Percentiles rank a stretch among this genome's conserved stretches.
phyloP scores from a whole-genome alignment of 35 echinoderm and acorn worm species.

The Amphiura filiformis region DNA sequence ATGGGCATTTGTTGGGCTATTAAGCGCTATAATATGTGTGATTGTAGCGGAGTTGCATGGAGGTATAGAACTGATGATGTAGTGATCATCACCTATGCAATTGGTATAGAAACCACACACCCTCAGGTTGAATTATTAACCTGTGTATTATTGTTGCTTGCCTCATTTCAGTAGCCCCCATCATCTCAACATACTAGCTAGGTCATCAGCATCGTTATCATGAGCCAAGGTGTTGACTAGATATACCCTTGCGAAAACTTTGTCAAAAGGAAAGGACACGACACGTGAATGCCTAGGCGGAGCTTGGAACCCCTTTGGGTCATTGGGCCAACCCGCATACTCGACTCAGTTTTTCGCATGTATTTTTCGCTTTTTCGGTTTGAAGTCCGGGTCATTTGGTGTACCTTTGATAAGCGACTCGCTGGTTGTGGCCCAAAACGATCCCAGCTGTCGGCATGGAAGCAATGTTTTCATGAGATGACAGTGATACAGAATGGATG shows the following conservation, averaged over 20 bases:
- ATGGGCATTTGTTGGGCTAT: too few species aligned
- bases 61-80: too few species aligned
- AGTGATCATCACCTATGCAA: too few species aligned
- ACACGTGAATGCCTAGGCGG: conserved; percentile 12
- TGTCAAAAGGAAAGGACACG: neutral
- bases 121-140: neutral
- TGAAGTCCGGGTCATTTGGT: neutral
- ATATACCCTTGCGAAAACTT: neutral
- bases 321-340: neutral
- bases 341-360: neutral
- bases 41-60: too few species aligned
- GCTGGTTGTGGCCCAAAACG: neutral
- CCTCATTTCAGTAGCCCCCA: neutral
- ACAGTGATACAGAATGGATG: neutral
- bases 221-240: neutral
- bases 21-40: too few species aligned
- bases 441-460: neutral
- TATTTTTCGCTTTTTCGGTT: neutral
- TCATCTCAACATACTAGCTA: neutral
- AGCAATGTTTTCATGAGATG: neutral
- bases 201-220: neutral
- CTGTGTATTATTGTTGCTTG: neutral
- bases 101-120: too few species aligned
- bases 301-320: neutral
- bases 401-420: neutral